Base-by-base conservation (phyloP, 37 sponge, comb jelly and placozoan genomes). In the Haliclona indistincta region DNA sequence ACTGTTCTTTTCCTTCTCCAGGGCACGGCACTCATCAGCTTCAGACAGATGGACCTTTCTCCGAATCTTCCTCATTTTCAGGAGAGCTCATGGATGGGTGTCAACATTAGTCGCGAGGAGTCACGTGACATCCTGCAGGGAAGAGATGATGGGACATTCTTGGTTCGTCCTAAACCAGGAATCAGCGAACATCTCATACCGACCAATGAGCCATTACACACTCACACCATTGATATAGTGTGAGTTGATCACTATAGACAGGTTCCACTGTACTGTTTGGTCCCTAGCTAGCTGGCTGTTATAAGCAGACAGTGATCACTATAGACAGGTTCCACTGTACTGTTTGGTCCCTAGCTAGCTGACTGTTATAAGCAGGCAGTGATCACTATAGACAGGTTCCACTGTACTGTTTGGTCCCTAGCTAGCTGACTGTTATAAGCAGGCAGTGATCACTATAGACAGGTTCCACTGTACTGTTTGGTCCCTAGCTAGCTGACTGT, bases 171-270 rank as follows among this genome's bases (percentile, higher is more conserved):
- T 7, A 90, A 90, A 56, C 68, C 76, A 47, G 71, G 56, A 0
- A 43, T n/a, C 4, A 38, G 55, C 20, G 77, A 75, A 34, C 20
- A 43, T 15, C 33, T 61, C 37, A 1, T 47, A 49, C 53, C 74
- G 38, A n/a, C 8, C 51, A 71, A 41, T 29, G 76, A 76, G n/a
- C 60, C 77, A 1, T 51, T 67, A 5, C 86, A 90, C 75, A 76
- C 78, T 6, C 82, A 90, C 67, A 85, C 91, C 39, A 75, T 90
- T 26, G 91, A 90, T 69, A 85, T 90, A 19, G 71, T 90, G 90
- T 90, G 35, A 90, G 81, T 62, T 15, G 7, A 3, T 4, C 19
- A 7, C 28, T 3, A 62, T 42, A 44, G 32, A 6, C 3, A 64
- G 13, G 38, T 25, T 22, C 34, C n/a, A n/a, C n/a, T n/a, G n/a